A percentile compares a stretch with the other conserved stretches of the same genome.
phyloP scores from a whole-genome alignment of 2,888 invertebrate species.

The Lithophane semibrunnea region DNA sequence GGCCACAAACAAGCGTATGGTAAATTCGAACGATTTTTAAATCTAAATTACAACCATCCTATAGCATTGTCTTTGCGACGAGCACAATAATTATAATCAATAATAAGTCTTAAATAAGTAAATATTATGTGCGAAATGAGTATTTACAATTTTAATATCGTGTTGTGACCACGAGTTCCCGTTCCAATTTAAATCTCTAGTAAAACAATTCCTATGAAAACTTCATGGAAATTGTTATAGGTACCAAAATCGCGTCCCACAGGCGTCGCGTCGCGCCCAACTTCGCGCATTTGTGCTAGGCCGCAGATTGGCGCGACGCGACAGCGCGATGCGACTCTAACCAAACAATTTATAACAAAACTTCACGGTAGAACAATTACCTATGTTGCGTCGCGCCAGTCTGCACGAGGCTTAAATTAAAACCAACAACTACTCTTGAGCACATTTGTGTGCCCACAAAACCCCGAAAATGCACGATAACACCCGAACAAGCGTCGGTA shows the following conservation, averaged over 20 bases:
- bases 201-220: no score
- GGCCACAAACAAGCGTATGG: neutral
- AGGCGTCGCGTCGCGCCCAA: no score
- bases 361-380: no score
- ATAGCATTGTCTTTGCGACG: neutral
- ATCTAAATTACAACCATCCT: neutral
- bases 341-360: no score
- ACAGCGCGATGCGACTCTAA: no score
- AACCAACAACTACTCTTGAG: constrained; percentile 32
- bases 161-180: no score
- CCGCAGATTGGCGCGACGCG: neutral
- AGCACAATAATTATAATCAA: no score
- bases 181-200: neutral
- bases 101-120: neutral
- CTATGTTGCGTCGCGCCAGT: no score
- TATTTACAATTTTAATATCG: neutral
- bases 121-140: no score
- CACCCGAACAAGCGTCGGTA: constrained; percentile 59
- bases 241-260: no score
- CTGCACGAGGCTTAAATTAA: neutral
- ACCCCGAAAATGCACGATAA: constrained; percentile 56
- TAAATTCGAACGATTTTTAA: neutral
- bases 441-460: constrained; percentile 48
- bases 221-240: no score
- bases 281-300: neutral